Evolutionary conservation across 2,797 vertebrate genomes (phyloP).

Genomic region (Acridotheres tristis): DNA sequence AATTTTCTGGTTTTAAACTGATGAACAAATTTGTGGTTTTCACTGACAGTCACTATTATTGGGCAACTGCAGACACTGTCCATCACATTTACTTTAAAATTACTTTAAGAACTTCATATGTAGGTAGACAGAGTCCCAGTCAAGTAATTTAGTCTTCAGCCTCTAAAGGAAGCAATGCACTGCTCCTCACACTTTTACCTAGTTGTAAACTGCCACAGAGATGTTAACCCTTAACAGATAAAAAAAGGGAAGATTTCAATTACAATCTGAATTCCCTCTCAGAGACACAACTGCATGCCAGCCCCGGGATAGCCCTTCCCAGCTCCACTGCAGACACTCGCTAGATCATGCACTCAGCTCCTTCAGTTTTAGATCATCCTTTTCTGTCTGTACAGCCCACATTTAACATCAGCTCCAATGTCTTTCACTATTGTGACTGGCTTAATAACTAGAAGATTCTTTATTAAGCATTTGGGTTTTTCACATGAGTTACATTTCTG

Average conservation of each 20-base stretch:
- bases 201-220: neutral
- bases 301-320: neutral
- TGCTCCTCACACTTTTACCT: neutral
- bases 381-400: neutral
- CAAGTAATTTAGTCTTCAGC: neutral
- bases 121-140: neutral
- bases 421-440: neutral
- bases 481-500: neutral
- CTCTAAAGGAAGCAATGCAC: neutral
- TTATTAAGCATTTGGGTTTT: neutral
- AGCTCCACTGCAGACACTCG: neutral
- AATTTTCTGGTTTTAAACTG: neutral
- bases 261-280: neutral
- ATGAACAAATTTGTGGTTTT: neutral
- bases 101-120: neutral
- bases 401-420: neutral
- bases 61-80: neutral
- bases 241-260: neutral
- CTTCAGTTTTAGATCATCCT: neutral
- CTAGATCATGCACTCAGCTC: neutral
- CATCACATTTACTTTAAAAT: neutral
- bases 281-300: neutral
- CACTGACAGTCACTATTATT: neutral
- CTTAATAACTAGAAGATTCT: neutral
- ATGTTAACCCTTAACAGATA: neutral